Evolutionary conservation across 2,888 invertebrate species (phyloP).

Genomic region (Drosophila mettleri): DNA sequence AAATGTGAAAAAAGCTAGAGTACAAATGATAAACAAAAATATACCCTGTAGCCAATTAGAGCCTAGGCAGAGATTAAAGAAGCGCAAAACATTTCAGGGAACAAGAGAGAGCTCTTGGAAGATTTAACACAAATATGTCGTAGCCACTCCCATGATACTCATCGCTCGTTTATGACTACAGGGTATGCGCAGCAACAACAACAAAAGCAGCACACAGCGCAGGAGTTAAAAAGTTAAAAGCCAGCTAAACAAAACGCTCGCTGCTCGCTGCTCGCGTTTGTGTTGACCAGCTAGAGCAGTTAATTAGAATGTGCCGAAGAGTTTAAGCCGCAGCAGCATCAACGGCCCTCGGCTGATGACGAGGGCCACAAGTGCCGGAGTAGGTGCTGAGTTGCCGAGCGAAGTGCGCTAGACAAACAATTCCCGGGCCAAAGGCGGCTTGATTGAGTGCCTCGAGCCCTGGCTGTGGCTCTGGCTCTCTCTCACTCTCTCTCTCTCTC

Average conservation of each 20-base stretch:
- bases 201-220: constrained; percentile 9
- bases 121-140: not conserved
- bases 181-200: constrained; percentile 15
- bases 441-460: constrained; percentile 68
- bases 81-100: not conserved
- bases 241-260: constrained; percentile 71
- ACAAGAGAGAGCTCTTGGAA: not conserved
- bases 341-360: constrained; percentile 16
- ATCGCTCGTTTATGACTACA: constrained; percentile 10
- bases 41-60: constrained; percentile 3
- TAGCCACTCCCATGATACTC: not conserved
- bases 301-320: constrained; percentile 75
- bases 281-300: constrained; percentile 80
- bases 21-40: not conserved
- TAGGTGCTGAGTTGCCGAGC: constrained; percentile 41
- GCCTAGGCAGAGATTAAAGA: not conserved
- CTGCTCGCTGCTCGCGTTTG: constrained; percentile 80
- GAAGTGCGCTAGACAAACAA: constrained; percentile 77
- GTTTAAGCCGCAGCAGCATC: constrained; percentile 29
- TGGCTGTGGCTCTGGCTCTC: not conserved
- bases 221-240: constrained; percentile 75
- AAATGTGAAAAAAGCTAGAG: constrained; percentile 7
- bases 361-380: constrained; percentile 22
- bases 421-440: constrained; percentile 61
- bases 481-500: not conserved